Evolutionary conservation across 1,140 invertebrate genomes (phyloP).

Genomic region (Ephestia elutella): DNA sequence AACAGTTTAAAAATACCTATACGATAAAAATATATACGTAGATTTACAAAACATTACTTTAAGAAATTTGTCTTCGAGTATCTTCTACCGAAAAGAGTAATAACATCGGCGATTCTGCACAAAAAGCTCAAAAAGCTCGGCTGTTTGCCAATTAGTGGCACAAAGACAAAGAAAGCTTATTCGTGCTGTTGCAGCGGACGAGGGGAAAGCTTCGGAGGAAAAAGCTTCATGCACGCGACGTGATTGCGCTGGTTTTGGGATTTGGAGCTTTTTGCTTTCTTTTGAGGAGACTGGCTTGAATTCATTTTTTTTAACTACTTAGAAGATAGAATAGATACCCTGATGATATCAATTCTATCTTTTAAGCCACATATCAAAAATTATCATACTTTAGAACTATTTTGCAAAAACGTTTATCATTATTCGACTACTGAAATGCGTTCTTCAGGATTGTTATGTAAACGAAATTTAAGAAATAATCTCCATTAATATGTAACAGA

Average conservation of each 20-base stretch:
- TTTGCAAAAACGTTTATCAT: too few relatives aligned
- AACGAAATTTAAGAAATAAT: background rate
- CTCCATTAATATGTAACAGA: conserved; percentile 14
- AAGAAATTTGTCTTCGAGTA: background rate
- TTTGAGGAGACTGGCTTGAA: too few relatives aligned
- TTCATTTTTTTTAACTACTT: too few relatives aligned
- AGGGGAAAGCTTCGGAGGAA: background rate
- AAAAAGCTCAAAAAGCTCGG: conserved; percentile 2
- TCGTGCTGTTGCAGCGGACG: background rate
- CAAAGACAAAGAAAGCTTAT: conserved; percentile 3
- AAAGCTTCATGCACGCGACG: too few relatives aligned
- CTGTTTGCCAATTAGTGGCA: background rate
- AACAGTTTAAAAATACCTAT: too few relatives aligned
- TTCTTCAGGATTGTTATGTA: too few relatives aligned
- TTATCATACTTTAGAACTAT: too few relatives aligned
- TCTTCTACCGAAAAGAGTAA: background rate
- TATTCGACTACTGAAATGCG: too few relatives aligned
- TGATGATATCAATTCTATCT: too few relatives aligned
- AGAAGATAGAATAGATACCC: too few relatives aligned
- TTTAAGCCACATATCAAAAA: too few relatives aligned
- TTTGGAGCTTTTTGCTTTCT: too few relatives aligned
- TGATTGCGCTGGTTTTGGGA: background rate
- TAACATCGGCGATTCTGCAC: conserved; percentile 1
- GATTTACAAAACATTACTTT: background rate
- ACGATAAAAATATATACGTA: background rate